Evolutionary conservation across 2,797 vertebrate genomes (phyloP).

Genomic region (Tenualosa ilisha): DNA sequence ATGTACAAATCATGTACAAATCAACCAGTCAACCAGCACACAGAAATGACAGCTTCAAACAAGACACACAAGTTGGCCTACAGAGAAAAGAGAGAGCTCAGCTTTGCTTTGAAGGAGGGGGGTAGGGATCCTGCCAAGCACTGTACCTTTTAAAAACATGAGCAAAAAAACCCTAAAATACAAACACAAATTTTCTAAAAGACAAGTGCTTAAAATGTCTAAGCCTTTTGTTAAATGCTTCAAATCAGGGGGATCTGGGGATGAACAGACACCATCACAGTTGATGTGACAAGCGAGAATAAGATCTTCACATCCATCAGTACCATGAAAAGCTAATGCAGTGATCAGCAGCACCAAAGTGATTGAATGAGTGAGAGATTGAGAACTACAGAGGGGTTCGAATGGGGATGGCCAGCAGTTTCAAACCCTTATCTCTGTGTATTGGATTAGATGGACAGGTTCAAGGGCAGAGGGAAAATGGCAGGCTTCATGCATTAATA

Average conservation of each 20-base stretch:
- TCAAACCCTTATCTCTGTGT: slow-evolving; percentile 62
- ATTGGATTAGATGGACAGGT: slow-evolving; percentile 69
- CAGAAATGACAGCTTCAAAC: slow-evolving; percentile 83
- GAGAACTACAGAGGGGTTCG: slow-evolving; percentile 50
- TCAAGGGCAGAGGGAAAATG: slow-evolving; percentile 81
- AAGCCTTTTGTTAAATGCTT: slow-evolving; percentile 80
- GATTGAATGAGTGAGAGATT: slow-evolving; percentile 53
- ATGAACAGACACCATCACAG: slow-evolving; percentile 70
- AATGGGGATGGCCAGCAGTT: slow-evolving; percentile 41
- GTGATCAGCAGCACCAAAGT: slow-evolving; percentile 79
- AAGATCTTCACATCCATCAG: slow-evolving; percentile 17
- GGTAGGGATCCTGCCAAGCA: slow-evolving; percentile 71
- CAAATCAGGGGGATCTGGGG: slow-evolving; percentile 58
- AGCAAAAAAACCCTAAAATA: slow-evolving; percentile 51
- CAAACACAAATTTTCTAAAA: slow-evolving; percentile 66
- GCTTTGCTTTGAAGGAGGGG: neutral
- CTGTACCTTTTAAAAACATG: slow-evolving; percentile 74
- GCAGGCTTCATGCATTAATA: slow-evolving; percentile 83
- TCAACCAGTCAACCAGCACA: slow-evolving; percentile 77
- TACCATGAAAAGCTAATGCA: slow-evolving; percentile 73
- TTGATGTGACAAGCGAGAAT: slow-evolving; percentile 68
- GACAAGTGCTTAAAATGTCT: slow-evolving; percentile 72
- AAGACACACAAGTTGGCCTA: slow-evolving; percentile 77
- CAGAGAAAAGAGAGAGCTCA: slow-evolving; percentile 74
- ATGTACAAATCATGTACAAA: slow-evolving; percentile 81